Evolutionary conservation across 2,888 invertebrate species (phyloP).

Genomic region (Spatulosminthurus flaviceps): DNA sequence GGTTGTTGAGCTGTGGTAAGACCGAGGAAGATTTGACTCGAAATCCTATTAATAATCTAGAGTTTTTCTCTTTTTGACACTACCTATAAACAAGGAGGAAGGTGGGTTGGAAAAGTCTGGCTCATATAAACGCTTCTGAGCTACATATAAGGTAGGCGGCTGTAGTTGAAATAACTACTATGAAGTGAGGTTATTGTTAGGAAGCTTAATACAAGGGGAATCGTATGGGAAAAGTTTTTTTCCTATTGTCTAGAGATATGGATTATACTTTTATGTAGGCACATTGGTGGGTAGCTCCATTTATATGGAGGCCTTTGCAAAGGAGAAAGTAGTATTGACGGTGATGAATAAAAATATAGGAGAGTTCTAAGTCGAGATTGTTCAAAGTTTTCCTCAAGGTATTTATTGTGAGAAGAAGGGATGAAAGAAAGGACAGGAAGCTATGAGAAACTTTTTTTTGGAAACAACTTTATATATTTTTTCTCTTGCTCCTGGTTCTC

Average conservation of each 20-base stretch:
- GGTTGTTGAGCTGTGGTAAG: background rate
- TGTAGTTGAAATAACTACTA: no score
- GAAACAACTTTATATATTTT: conserved; percentile 25
- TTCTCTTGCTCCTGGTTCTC: background rate
- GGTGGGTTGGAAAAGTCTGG: no score
- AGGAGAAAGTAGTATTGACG: conserved; percentile 41
- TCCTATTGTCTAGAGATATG: no score
- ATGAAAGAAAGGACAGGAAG: conserved; percentile 50
- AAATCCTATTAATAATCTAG: conserved; percentile 44
- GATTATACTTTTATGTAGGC: no score
- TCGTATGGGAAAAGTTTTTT: conserved; percentile 29
- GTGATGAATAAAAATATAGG: conserved; percentile 48
- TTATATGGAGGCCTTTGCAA: no score
- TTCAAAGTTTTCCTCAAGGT: conserved; percentile 45
- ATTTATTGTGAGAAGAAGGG: conserved; percentile 42
- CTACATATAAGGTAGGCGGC: no score
- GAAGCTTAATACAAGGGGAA: background rate
- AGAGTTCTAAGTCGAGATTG: conserved; percentile 31
- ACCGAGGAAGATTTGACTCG: conserved; percentile 26
- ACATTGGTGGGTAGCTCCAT: no score
- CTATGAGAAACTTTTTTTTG: conserved; percentile 44
- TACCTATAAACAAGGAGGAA: no score
- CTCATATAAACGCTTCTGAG: no score
- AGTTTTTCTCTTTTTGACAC: background rate
- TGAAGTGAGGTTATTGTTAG: no score